Evolutionary conservation across 2,797 vertebrate species (phyloP).

Genomic region (Sebastes ruberrimus): DNA sequence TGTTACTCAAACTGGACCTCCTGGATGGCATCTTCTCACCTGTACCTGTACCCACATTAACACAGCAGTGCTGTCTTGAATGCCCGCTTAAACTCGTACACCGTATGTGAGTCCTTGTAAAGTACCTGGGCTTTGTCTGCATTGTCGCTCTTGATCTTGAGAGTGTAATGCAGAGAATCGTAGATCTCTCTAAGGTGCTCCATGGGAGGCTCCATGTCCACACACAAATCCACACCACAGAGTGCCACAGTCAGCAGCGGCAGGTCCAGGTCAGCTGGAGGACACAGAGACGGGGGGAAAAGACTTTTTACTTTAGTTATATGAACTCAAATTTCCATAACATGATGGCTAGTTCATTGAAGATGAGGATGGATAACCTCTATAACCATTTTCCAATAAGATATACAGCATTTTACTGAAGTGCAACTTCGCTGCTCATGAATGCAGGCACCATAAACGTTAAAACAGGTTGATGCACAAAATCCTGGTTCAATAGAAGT

Average conservation of each 20-base stretch:
- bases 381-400: background rate
- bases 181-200: constrained; percentile 17
- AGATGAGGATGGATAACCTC: background rate
- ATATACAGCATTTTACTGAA: background rate
- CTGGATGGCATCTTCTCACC: background rate
- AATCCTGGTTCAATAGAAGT: background rate
- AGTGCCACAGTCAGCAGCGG: constrained; percentile 39
- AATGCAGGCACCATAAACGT: background rate
- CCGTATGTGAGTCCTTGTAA: background rate
- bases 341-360: background rate
- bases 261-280: constrained; percentile 46
- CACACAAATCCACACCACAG: constrained; percentile 38
- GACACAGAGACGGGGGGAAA: background rate
- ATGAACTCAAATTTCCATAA: background rate
- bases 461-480: background rate
- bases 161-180: background rate
- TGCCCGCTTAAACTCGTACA: background rate
- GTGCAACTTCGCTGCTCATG: background rate
- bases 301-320: background rate
- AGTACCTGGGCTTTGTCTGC: background rate
- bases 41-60: background rate
- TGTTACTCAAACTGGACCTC: background rate
- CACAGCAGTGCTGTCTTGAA: background rate
- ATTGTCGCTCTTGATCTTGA: constrained; percentile 12
- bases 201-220: constrained; percentile 37